Conservation (phyloP, 2,113 vertebrate genomes). For the Dolichotis patagonum region DNA sequence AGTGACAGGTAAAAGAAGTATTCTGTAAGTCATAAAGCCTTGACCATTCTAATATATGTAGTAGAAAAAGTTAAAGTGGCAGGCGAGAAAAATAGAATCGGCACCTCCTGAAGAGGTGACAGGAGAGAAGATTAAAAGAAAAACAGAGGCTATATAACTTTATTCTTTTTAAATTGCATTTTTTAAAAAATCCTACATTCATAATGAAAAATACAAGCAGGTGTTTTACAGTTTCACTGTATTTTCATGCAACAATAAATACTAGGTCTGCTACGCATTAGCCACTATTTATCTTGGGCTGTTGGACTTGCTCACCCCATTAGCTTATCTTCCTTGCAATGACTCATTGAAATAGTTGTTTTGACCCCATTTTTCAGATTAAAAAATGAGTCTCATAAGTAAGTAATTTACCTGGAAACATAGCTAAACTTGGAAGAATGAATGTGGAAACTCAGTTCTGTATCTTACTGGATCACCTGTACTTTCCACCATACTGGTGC, state of each 20-base stretch:
- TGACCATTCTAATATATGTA: not conserved
- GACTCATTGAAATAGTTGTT: not conserved
- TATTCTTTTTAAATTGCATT: not conserved
- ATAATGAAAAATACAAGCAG: not conserved
- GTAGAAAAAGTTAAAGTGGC: not conserved
- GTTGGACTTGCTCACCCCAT: not conserved
- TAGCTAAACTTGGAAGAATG: not conserved
- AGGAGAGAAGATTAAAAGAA: not conserved
- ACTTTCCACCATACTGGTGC: not conserved
- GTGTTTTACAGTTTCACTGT: not conserved
- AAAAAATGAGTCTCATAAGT: not conserved
- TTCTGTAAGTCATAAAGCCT: not conserved
- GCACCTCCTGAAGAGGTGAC: not conserved
- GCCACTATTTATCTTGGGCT: not conserved
- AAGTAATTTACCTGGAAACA: not conserved
- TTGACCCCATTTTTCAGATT: not conserved
- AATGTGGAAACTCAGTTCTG: not conserved
- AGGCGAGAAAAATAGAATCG: not conserved
- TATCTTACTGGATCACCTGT: not conserved
- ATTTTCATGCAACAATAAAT: not conserved
- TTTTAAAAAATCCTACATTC: not conserved
- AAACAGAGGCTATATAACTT: not conserved
- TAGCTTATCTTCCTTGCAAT: not conserved
- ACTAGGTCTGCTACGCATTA: fast-evolving
- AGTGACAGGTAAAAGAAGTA: not conserved